A percentile compares a stretch with the other conserved stretches of the same genome.
phyloP scores from a whole-genome alignment of 2,797 vertebrate species.

The Heteromormyrus szaboi region DNA sequence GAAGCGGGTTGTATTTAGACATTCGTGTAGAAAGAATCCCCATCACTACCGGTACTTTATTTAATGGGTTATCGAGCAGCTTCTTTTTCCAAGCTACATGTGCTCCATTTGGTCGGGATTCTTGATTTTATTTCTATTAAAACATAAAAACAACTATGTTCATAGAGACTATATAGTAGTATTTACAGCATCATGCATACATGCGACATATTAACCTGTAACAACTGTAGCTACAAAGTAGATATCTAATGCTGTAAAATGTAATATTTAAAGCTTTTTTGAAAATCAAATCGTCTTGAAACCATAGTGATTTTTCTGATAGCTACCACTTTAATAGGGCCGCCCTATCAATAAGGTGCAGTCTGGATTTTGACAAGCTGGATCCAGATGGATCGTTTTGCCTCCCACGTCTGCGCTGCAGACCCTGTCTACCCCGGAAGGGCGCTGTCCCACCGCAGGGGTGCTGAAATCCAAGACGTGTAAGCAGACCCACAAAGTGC shows the following conservation, averaged over 20 bases:
- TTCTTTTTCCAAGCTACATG: neutral
- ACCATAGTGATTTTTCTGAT: neutral
- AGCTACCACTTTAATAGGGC: neutral
- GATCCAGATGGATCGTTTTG: neutral
- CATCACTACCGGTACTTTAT: neutral
- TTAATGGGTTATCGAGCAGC: neutral
- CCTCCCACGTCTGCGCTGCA: neutral
- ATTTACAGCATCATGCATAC: neutral
- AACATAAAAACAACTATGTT: neutral
- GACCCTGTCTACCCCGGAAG: neutral
- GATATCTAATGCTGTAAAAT: neutral
- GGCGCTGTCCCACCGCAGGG: constrained; percentile 16
- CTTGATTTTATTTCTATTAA: neutral
- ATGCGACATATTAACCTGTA: neutral
- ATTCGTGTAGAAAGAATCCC: neutral
- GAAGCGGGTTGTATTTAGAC: neutral
- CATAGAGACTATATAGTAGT: neutral
- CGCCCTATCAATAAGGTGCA: neutral
- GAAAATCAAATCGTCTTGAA: neutral
- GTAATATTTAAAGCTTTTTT: neutral
- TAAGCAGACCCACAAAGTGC: neutral
- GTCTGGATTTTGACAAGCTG: neutral
- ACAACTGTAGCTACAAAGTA: neutral
- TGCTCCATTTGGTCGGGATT: neutral
- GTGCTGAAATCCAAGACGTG: constrained; percentile 11